Evolutionary conservation across 2,113 vertebrate species (phyloP).

Genomic region (Austrofundulus limnaeus): DNA sequence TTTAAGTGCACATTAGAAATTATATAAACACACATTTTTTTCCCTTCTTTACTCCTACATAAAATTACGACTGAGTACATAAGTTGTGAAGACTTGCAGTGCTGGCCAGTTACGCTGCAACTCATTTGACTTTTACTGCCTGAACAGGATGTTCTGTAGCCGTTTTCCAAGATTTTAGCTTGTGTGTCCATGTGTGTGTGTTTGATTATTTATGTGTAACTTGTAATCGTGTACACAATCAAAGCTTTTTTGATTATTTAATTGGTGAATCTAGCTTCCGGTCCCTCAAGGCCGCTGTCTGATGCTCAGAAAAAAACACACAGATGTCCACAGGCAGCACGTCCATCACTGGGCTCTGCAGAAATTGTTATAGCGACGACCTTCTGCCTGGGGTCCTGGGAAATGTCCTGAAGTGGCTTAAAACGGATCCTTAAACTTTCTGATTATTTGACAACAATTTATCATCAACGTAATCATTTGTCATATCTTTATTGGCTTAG

Average conservation of each 20-base stretch:
- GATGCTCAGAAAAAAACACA: constrained; percentile 8
- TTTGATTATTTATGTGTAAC: constrained; percentile 46
- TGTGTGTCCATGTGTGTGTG: constrained; percentile 11
- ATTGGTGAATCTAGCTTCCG: constrained; percentile 47
- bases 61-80: constrained; percentile 4
- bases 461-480: constrained; percentile 29
- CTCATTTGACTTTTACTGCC: constrained; percentile 6
- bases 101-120: not conserved
- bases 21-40: constrained; percentile 1
- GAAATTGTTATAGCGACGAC: constrained; percentile 49
- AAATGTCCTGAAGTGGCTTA: constrained; percentile 62
- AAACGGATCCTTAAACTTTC: constrained; percentile 23
- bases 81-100: constrained; percentile 19
- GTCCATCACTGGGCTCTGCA: constrained; percentile 32
- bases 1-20: no score
- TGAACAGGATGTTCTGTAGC: constrained; percentile 26
- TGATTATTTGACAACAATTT: constrained; percentile 18
- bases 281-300: constrained; percentile 26
- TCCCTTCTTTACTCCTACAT: constrained; percentile 7
- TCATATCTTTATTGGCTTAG: constrained; percentile 13
- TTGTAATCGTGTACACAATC: constrained; percentile 45
- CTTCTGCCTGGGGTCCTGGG: constrained; percentile 64
- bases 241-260: constrained; percentile 58
- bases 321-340: not conserved
- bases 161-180: constrained; percentile 12